A percentile compares a stretch with the other conserved stretches of the same genome.
These are phyloP conservation scores for Lepidotrigona ventralis DNA, from an alignment of 1,140 invertebrate species.

Conservation along the genomic window DNA sequence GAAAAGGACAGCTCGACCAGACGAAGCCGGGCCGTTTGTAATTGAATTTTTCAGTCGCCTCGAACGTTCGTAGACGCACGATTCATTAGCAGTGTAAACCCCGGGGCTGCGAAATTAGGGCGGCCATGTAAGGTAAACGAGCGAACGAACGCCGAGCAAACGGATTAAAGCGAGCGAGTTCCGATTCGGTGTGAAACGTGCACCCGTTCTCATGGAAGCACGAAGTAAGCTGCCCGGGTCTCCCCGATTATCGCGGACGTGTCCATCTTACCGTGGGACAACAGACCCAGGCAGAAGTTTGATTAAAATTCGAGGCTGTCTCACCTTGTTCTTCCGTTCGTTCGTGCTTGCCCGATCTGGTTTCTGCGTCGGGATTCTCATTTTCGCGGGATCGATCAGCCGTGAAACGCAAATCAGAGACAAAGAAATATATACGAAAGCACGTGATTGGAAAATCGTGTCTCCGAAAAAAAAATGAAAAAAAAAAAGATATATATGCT, in stretches of 20 bases:
- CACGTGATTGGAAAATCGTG: conserved; percentile 20
- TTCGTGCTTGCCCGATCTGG: background rate
- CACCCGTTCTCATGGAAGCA: conserved; percentile 24
- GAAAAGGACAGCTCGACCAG: conserved; percentile 25
- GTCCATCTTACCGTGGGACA: background rate
- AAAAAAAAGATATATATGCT: background rate
- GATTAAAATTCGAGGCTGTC: conserved; percentile 18
- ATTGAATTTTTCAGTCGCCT: conserved; percentile 62
- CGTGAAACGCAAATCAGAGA: no score
- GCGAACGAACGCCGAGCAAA: conserved; percentile 48
- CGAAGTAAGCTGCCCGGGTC: no score
- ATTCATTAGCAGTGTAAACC: conserved; percentile 67
- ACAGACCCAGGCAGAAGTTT: background rate
- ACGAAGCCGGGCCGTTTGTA: conserved; percentile 13
- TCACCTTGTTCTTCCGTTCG: no score
- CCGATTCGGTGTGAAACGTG: conserved; percentile 41
- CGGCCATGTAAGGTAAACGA: conserved; percentile 62
- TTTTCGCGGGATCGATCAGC: no score
- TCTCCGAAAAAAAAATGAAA: background rate
- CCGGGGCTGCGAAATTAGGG: conserved; percentile 52
- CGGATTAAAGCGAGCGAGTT: conserved; percentile 59
- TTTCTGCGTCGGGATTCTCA: background rate
- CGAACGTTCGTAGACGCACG: conserved; percentile 49
- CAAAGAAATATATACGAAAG: background rate
- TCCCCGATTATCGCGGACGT: conserved; percentile 17